phyloP scores from a whole-genome alignment of 1,140 invertebrate genomes.

The honey bee (Apis mellifera) region Amel_HAv3.1 CM009931.2:13779501-13780000 shows the following conservation, averaged over 20 bases:
- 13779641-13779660: not conserved
- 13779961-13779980: slow-evolving; percentile 33
- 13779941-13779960: slow-evolving; percentile 45
- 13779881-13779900: slow-evolving; percentile 28
- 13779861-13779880: not conserved
- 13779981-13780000: slow-evolving; percentile 44
- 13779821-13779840: not conserved
- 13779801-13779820: slow-evolving; percentile 7
- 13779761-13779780: no score
- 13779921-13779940: slow-evolving; percentile 36
- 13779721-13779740: no score
- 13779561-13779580: slow-evolving; percentile 44
- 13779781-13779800: not conserved
- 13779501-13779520: slow-evolving; percentile 14
- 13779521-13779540: slow-evolving; percentile 59
- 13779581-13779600: slow-evolving; percentile 44
- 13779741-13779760: not conserved
- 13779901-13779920: slow-evolving; percentile 30
- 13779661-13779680: not conserved
- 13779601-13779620: slow-evolving; percentile 61
- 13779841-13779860: slow-evolving; percentile 31
- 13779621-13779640: slow-evolving; percentile 16
- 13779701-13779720: not conserved
- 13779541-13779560: slow-evolving; percentile 26
- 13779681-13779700: not conserved